Conservation (phyloP, 2,113 vertebrate genomes). For the Phylloscopus trochiloides region DNA sequence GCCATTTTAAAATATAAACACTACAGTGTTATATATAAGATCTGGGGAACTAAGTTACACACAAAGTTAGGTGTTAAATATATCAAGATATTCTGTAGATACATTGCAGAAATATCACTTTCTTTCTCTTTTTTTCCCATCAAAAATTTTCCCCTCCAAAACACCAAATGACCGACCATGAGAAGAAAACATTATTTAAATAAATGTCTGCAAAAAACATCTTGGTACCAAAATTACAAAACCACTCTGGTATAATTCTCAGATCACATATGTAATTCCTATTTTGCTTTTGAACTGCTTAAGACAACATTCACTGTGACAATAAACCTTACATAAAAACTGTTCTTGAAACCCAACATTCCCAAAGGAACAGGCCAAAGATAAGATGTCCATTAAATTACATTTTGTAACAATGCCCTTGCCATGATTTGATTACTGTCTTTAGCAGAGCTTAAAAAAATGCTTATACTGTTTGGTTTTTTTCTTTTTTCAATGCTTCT, state of each 20-base stretch:
- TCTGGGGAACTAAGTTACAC: background rate
- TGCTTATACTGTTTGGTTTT: background rate
- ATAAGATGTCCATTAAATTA: background rate
- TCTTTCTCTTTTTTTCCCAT: background rate
- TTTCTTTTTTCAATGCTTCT: background rate
- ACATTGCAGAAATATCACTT: background rate
- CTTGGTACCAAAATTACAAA: conserved; percentile 14
- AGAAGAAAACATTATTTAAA: conserved; percentile 30
- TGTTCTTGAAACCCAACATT: conserved; percentile 16
- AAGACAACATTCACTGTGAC: background rate
- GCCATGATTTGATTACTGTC: background rate
- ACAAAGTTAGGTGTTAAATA: background rate
- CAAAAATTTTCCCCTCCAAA: background rate
- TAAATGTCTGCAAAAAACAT: conserved; percentile 24
- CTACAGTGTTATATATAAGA: background rate
- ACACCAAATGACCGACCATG: conserved; percentile 18
- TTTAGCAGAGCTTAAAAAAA: background rate
- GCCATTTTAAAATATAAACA: background rate
- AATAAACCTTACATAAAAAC: conserved; percentile 44
- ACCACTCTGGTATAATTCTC: background rate
- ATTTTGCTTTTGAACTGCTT: background rate
- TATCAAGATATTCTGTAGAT: background rate
- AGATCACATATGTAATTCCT: conserved; percentile 17
- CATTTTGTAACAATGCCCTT: background rate
- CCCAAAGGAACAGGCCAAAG: background rate